phyloP scores from a whole-genome alignment of 2,888 invertebrate species.

The Drosophila conformis region DNA sequence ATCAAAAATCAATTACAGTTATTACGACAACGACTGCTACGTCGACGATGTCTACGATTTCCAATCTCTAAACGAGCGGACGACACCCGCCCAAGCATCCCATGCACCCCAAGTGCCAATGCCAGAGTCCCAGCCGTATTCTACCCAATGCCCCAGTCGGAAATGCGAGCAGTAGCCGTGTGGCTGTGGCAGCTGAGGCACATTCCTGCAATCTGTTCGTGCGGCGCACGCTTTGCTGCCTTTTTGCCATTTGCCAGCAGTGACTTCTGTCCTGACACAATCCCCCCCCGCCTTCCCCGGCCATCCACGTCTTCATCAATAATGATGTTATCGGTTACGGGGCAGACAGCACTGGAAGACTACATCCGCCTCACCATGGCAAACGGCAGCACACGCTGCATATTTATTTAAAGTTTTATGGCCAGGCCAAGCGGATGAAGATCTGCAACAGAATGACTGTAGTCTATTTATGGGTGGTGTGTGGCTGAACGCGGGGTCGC shows the following conservation, averaged over 20 bases:
- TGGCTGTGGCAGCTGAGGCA: slow-evolving; percentile 57
- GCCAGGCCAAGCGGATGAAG: slow-evolving; percentile 52
- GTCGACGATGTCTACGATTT: slow-evolving; percentile 74
- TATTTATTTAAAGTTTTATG: slow-evolving; percentile 78
- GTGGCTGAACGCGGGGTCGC: slow-evolving; percentile 16
- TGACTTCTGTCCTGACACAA: slow-evolving; percentile 52
- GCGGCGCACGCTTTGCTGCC: slow-evolving; percentile 60
- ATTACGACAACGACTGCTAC: slow-evolving; percentile 71
- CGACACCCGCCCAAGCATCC: slow-evolving; percentile 14
- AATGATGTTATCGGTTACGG: slow-evolving; percentile 76
- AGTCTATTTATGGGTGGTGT: slow-evolving; percentile 12
- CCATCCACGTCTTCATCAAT: slow-evolving; percentile 69
- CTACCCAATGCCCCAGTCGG: slow-evolving; percentile 34
- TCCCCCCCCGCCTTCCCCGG: slow-evolving; percentile 32
- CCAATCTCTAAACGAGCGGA: slow-evolving; percentile 75
- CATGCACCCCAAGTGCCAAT: slow-evolving; percentile 41
- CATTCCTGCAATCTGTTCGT: slow-evolving; percentile 77
- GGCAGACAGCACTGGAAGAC: slow-evolving; percentile 57
- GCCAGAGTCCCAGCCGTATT: slow-evolving; percentile 23
- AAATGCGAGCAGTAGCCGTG: slow-evolving; percentile 55
- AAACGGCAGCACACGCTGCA: slow-evolving; percentile 68
- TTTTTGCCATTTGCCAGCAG: slow-evolving; percentile 69
- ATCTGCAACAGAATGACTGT: slow-evolving; percentile 26
- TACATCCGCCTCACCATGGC: slow-evolving; percentile 29
- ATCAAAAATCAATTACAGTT: slow-evolving; percentile 85